Base-by-base conservation (phyloP, 2,888 invertebrate genomes). In the Salpingus planirostris region DNA sequence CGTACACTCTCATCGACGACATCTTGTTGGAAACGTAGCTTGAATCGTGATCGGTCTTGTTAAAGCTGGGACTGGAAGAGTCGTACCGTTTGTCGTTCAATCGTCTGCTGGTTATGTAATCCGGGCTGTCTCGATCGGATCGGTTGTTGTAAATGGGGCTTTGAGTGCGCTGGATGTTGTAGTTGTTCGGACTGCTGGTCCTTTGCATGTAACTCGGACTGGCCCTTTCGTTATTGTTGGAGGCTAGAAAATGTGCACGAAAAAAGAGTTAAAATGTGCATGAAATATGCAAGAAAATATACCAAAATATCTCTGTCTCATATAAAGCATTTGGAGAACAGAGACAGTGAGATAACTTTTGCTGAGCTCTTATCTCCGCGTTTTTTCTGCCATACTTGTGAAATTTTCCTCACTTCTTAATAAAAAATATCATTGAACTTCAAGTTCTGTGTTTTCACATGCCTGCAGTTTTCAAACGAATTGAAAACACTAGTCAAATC, bases 61-160 rank as follows among this genome's bases (percentile, higher is more conserved):
- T 57, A n/a, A 58, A 59, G 42, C 58, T 59, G 11, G 54, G 38
- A 27, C 52, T 50, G 27, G 58, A 55, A 33, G 54, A 51, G 30
- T 60, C 58, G 37, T 50, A 56, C 21, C 60, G 45, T 38, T 56
- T 52, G 33, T 61, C 59, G 31, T 59, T 60, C 32, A 60, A 39
- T 35, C 51, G 57, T 42, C 56, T 57, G 30, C 59, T 60, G 10
- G 57, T 49, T 21, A 64, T 59, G 34, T 56, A 62, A 38, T 62
- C 62, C 0, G 65, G 62, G 48, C 64, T 64, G 18, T 18, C 18
- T n/a, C n/a, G n/a, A 33, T 62, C 61, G 10, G 59, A 43, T 12
- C 60, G 8, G 18, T 6, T 54, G 10, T 50, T 46, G 30, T 54
- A 55, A 36, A 44, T 54, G 3, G 61, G 62, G 42, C 59, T 62